A percentile compares a stretch with the other conserved stretches of the same genome.
phyloP scores from a whole-genome alignment of 2,797 vertebrate species.

The Argya squamiceps region DNA sequence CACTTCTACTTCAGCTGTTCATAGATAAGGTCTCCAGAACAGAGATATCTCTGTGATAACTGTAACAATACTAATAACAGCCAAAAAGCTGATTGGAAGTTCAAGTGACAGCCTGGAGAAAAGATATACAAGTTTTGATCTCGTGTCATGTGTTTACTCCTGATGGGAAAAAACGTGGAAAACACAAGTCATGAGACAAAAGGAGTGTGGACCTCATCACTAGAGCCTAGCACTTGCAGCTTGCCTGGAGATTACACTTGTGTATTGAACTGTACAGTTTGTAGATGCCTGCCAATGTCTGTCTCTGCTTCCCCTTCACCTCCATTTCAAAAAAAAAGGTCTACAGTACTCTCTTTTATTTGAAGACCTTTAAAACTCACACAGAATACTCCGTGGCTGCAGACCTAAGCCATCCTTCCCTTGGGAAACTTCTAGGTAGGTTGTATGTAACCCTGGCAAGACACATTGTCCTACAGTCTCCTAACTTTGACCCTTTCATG shows the following conservation, averaged over 20 bases:
- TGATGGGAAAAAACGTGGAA: not conserved
- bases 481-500: constrained; percentile 47
- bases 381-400: not conserved
- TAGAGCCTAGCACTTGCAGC: not conserved
- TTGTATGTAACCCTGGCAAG: not conserved
- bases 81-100: not conserved
- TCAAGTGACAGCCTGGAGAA: not conserved
- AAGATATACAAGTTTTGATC: not conserved
- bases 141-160: not conserved
- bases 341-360: not conserved
- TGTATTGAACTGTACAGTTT: not conserved
- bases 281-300: not conserved
- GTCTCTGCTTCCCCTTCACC: not conserved
- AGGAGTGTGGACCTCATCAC: not conserved
- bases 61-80: not conserved
- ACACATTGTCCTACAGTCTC: not conserved
- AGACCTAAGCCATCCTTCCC: constrained; percentile 31
- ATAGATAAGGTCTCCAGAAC: not conserved
- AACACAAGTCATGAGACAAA: not conserved
- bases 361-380: constrained; percentile 22
- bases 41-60: not conserved
- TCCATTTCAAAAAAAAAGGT: not conserved
- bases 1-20: not conserved
- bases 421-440: constrained; percentile 39
- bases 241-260: constrained; percentile 4